These are phyloP conservation scores for Vulpes vulpes DNA, from an alignment of 2,113 vertebrate genomes.

Conservation along the genomic window DNA sequence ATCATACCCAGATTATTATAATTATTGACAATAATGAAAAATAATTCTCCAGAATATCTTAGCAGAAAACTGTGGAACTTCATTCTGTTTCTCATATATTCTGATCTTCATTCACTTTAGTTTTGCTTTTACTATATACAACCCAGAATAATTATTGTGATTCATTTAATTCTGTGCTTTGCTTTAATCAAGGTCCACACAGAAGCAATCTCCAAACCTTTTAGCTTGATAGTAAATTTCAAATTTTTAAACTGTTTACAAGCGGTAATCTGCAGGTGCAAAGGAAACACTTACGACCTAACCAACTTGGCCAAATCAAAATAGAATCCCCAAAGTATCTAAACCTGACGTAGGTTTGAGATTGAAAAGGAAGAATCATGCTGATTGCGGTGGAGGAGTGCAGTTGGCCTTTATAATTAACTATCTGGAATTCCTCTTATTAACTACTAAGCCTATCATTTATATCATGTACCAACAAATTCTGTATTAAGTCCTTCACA, in stretches of 20 bases:
- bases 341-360: background rate
- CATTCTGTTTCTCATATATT: background rate
- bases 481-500: background rate
- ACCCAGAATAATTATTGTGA: background rate
- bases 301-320: background rate
- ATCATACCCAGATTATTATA: background rate
- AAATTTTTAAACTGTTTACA: slow-evolving; percentile 1
- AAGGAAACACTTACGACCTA: background rate
- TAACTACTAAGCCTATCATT: background rate
- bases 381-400: background rate
- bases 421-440: background rate
- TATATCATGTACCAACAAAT: background rate
- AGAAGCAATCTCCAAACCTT: background rate
- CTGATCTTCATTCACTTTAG: background rate
- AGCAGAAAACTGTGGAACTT: background rate
- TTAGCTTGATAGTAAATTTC: background rate
- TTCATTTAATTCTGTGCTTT: slow-evolving; percentile 5
- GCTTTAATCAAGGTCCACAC: background rate
- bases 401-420: background rate
- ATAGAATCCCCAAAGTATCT: background rate
- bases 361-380: background rate
- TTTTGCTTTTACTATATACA: background rate
- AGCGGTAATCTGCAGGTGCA: background rate
- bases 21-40: slow-evolving; percentile 30
- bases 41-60: slow-evolving; percentile 37